Evolutionary conservation across 2,113 vertebrate species (phyloP), one percentile per base, ranked within the genome.

Genomic region (Lasiurus cinereus): DNA sequence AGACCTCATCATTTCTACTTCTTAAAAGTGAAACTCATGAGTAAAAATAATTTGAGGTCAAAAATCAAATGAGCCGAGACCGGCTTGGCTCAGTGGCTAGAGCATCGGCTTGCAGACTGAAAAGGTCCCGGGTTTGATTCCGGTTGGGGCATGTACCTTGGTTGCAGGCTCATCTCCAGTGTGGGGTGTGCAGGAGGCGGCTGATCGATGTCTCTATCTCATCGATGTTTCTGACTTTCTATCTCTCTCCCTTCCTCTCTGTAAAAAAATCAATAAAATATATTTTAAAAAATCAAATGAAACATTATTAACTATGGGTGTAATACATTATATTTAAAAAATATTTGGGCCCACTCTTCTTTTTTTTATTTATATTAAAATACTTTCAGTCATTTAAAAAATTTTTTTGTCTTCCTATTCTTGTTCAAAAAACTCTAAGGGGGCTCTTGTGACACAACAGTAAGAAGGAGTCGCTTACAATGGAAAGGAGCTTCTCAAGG

Each of bases 41-140:
- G 16, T 72, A 90, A 92, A 56, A 70, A 48, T 73, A 83, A 66
- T 36, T 79, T 22, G n/a, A 67, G 16, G 56, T 88, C 24, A 67
- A 94, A 76, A 59, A 62, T 90, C 52, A 90, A 36, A 31, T 33
- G 29, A 78, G n/a, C n/a, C n/a, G n/a, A n/a, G n/a, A n/a, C n/a
- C n/a, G n/a, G n/a, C n/a, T n/a, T n/a, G n/a, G n/a, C n/a, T n/a
- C n/a, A n/a, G n/a, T n/a, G n/a, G n/a, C n/a, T n/a, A n/a, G n/a
- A n/a, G n/a, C n/a, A n/a, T n/a, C n/a, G n/a, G n/a, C n/a, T n/a
- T n/a, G n/a, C n/a, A n/a, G n/a, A n/a, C n/a, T n/a, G n/a, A n/a
- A n/a, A n/a, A n/a, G n/a, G n/a, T n/a, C n/a, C n/a, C n/a, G n/a
- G n/a, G n/a, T n/a, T n/a, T n/a, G n/a, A n/a, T n/a, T n/a, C n/a